Evolutionary conservation across 2,888 invertebrate species (phyloP).

Genomic region (Patella pellucida): DNA sequence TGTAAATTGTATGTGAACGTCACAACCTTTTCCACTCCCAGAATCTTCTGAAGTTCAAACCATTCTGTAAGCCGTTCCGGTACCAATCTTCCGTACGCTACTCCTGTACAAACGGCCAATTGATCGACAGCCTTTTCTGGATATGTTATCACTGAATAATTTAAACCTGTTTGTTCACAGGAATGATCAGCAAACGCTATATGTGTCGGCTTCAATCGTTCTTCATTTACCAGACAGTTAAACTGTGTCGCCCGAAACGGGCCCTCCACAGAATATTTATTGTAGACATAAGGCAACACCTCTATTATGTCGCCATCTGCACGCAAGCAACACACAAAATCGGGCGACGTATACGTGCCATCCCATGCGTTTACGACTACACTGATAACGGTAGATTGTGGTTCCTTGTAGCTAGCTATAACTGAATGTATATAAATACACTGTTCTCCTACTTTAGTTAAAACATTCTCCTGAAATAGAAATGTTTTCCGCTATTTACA

Average conservation of each 20-base stretch:
- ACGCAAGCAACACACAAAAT: background rate
- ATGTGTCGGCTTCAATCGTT: background rate
- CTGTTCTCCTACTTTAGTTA: background rate
- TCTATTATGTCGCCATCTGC: background rate
- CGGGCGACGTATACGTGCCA: background rate
- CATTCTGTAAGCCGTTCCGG: background rate
- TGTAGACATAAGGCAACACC: background rate
- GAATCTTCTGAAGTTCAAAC: slow-evolving; percentile 8
- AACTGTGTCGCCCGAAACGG: background rate
- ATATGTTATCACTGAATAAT: background rate
- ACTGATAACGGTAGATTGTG: background rate
- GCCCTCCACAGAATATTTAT: background rate
- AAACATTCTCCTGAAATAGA: background rate
- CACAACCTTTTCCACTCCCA: background rate
- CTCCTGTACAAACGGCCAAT: background rate
- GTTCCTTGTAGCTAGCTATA: background rate
- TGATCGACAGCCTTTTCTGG: background rate
- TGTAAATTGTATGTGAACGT: background rate
- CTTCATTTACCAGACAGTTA: background rate
- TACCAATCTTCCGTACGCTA: background rate
- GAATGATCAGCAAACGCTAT: background rate
- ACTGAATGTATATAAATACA: background rate
- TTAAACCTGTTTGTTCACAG: background rate
- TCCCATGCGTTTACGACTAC: background rate
- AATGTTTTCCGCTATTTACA: background rate